Base-by-base conservation (phyloP, 2,113 vertebrate genomes). In the Phasianus colchicus region DNA sequence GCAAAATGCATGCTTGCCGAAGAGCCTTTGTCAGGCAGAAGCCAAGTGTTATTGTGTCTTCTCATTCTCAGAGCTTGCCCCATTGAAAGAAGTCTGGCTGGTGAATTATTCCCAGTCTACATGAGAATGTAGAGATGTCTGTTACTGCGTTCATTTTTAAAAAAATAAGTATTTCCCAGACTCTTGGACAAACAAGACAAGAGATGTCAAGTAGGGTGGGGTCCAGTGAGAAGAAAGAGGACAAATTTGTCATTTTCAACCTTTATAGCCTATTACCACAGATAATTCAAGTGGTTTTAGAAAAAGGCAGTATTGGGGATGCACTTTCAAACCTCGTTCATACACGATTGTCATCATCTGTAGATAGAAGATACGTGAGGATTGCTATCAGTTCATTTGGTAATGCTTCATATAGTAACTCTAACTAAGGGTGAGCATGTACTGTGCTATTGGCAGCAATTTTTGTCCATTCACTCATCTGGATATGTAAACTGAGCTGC, bases 21-120 rank as follows among this genome's bases (percentile, higher is more conserved):
- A 95, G 82, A 95, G 81, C 58, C 84, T 95, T 97, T 97, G 95
- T 97, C 87, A 94, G 88, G 60, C 55, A 61, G 67, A 83, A 42
- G 22, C 75, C 71, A 82, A 86, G 61, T 89, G 52, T 79, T 79
- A 40, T 71, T 92, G 32, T 14, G 16, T 76, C 36, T 47, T 83
- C 86, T 43, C 17, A 21, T 67, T 86, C 63, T 34, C 58, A 77
- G 30, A 73, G 25, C 81, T 58, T 42, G 18, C 54, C 48, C 85
- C 84, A 78, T 27, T 94, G 69, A 67, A 86, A 71, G 65, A 83
- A 92, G 43, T 78, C 36, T 21, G 91, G 60, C 24, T 64, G 58
- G 27, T 61, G 40, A 88, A 95, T 67, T 77, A 65, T 71, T 81
- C n/a, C 24, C 36, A 70, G 45, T 19, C 42, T 77, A 50, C 16